Evolutionary conservation across 1,140 invertebrate genomes (phyloP).

Genomic region (Druon quercuslanigerum): DNA sequence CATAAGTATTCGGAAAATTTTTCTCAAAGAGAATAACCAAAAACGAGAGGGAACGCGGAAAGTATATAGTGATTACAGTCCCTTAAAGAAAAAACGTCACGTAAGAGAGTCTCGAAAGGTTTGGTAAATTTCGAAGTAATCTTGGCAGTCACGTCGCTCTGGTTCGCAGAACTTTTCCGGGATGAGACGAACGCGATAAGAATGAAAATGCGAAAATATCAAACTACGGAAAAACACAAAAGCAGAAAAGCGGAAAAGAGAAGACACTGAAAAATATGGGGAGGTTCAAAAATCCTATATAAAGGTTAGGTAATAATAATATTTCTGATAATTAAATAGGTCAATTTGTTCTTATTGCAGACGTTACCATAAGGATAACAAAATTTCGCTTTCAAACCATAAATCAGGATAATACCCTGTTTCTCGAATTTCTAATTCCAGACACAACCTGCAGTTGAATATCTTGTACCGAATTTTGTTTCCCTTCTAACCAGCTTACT

Average conservation of each 20-base stretch:
- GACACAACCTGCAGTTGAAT: too few relatives aligned
- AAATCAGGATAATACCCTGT: too few relatives aligned
- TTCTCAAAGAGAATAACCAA: neutral
- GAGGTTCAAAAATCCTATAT: neutral
- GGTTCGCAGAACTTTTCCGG: conserved; percentile 18
- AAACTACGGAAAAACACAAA: neutral
- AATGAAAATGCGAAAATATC: conserved; percentile 24
- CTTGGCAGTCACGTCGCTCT: conserved; percentile 27
- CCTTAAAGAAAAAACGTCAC: conserved; percentile 24
- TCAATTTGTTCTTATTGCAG: too few relatives aligned
- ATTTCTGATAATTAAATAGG: too few relatives aligned
- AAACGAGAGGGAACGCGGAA: neutral
- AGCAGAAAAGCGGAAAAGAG: neutral
- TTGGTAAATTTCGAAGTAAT: conserved; percentile 24
- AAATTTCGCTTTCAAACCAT: too few relatives aligned
- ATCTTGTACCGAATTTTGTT: too few relatives aligned
- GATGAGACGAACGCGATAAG: conserved; percentile 28
- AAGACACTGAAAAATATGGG: conserved; percentile 20
- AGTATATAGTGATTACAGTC: neutral
- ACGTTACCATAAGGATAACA: too few relatives aligned
- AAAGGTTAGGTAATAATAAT: too few relatives aligned
- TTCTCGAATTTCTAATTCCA: too few relatives aligned
- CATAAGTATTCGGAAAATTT: neutral
- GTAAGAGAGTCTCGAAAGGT: conserved; percentile 10
- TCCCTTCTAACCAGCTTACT: too few relatives aligned